These are phyloP conservation scores for Embidobia sp. DNA, from an alignment of 2,888 invertebrate genomes.

Conservation along the genomic window DNA sequence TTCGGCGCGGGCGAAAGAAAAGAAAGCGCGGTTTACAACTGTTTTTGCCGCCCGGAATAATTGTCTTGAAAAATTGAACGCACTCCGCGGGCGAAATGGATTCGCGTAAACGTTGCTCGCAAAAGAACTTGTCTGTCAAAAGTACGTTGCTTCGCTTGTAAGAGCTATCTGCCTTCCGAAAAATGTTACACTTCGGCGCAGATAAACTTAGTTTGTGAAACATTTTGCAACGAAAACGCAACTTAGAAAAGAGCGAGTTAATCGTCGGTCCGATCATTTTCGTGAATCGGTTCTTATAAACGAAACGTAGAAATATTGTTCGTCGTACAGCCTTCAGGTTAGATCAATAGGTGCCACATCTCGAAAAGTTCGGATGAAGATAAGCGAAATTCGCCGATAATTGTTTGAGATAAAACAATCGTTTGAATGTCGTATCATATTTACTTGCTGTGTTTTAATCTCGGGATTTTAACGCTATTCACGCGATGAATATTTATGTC, in stretches of 20 bases:
- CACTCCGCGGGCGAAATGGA: no score
- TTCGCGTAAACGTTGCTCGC: no score
- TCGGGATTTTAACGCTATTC: slow-evolving; percentile 22
- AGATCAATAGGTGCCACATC: slow-evolving; percentile 37
- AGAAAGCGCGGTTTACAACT: slow-evolving; percentile 20
- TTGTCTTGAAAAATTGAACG: slow-evolving; percentile 2
- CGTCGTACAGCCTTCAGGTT: slow-evolving; percentile 11
- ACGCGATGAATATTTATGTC: slow-evolving; percentile 6
- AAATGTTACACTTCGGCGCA: no score
- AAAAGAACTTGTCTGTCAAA: no score
- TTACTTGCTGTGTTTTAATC: slow-evolving; percentile 31
- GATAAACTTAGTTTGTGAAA: no score
- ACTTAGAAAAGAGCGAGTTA: no score
- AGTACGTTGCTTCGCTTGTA: no score
- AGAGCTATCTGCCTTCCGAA: no score
- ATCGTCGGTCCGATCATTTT: no score
- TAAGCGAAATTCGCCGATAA: slow-evolving; percentile 21
- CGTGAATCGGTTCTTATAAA: no score
- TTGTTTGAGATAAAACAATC: slow-evolving; percentile 47
- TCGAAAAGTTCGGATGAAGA: slow-evolving; percentile 21
- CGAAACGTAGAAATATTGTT: slow-evolving; percentile 12
- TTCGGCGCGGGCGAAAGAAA: slow-evolving; percentile 54
- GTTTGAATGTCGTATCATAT: slow-evolving; percentile 25
- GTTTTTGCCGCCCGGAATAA: neutral
- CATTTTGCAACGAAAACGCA: no score